Evolutionary conservation across 2,797 vertebrate genomes (phyloP).

Genomic region (Crocodylus rhombifer): DNA sequence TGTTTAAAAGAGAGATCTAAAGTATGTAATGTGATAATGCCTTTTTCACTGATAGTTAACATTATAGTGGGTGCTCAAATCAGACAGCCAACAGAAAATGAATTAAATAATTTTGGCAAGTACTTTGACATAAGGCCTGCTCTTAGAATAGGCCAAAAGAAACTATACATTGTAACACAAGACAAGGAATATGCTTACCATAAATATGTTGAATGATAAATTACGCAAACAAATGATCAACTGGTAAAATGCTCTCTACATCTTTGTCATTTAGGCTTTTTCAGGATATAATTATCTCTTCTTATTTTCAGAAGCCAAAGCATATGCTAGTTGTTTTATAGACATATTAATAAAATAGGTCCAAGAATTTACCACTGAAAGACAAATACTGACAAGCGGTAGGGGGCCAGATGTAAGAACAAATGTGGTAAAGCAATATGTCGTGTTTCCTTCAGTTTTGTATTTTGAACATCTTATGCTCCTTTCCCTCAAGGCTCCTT

Average conservation of each 20-base stretch:
- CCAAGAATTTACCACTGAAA: background rate
- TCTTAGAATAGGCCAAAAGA: background rate
- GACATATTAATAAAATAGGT: background rate
- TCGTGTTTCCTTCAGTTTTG: background rate
- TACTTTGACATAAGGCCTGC: background rate
- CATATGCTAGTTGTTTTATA: background rate
- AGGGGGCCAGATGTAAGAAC: background rate
- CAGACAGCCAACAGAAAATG: background rate
- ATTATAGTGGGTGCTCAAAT: background rate
- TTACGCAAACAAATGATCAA: background rate
- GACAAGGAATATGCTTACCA: background rate
- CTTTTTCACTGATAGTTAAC: background rate
- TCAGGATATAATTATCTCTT: background rate
- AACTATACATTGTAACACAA: background rate
- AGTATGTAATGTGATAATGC: background rate
- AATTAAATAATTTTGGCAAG: background rate
- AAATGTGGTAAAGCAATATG: background rate
- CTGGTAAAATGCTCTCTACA: background rate
- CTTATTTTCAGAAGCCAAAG: background rate
- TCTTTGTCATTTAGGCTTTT: background rate
- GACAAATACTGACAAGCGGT: background rate
- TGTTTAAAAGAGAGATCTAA: background rate
- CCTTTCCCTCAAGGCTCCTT: background rate
- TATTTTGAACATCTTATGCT: background rate
- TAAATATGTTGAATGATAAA: background rate